A percentile compares a stretch with the other conserved stretches of the same genome.
Evolutionary conservation across 1,140 invertebrate genomes (phyloP).

Genomic region (Drosophila lini): DNA sequence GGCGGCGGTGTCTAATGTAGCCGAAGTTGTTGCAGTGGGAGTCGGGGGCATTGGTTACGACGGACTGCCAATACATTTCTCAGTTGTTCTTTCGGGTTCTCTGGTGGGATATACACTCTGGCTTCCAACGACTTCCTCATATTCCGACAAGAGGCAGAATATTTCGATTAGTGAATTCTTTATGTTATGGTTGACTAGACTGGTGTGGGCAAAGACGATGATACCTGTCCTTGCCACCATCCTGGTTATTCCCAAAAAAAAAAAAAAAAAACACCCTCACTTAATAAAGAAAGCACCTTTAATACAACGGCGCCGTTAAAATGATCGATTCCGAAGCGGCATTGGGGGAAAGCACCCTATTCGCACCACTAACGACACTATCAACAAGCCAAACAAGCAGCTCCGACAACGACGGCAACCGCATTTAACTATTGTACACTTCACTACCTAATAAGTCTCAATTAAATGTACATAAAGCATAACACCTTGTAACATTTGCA

Average conservation of each 20-base stretch:
- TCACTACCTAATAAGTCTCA: constrained; percentile 79
- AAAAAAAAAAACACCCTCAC: background rate
- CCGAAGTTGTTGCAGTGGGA: constrained; percentile 43
- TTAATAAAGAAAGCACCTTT: constrained; percentile 7
- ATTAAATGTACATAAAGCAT: constrained; percentile 83
- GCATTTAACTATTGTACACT: constrained; percentile 55
- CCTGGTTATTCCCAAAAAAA: background rate
- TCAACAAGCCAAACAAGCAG: constrained; percentile 64
- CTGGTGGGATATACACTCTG: constrained; percentile 34
- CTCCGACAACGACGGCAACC: constrained; percentile 32
- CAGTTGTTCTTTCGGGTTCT: constrained; percentile 36
- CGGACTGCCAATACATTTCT: constrained; percentile 37
- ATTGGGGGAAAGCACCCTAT: background rate
- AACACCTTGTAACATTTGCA: constrained; percentile 81
- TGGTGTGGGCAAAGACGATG: background rate
- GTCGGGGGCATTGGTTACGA: background rate
- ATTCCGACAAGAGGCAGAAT: background rate
- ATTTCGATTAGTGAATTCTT: constrained; percentile 14
- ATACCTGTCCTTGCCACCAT: background rate
- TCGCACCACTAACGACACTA: constrained; percentile 62
- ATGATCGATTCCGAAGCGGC: constrained; percentile 6
- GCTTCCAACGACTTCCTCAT: constrained; percentile 17
- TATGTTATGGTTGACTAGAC: constrained; percentile 20
- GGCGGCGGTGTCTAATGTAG: constrained; percentile 62
- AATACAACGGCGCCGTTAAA: background rate